Conservation (phyloP, 2,888 invertebrate genomes). For the Minunthozetes semirufus region DNA sequence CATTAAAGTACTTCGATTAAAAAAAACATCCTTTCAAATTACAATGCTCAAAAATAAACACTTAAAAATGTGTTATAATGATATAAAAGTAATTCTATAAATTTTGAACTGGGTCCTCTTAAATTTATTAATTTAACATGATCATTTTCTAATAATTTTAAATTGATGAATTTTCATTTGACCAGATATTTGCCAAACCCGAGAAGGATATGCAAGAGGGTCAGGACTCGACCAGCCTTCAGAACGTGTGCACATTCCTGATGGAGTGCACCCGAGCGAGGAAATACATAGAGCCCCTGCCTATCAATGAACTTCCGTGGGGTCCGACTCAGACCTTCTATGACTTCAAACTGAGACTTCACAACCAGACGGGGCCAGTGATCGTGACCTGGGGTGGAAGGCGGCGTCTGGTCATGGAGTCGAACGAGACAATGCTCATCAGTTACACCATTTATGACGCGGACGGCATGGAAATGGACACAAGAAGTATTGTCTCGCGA, state of each 20-base stretch:
- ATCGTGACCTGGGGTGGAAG: slow-evolving; percentile 45
- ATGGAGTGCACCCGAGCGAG: slow-evolving; percentile 44
- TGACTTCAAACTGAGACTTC: slow-evolving; percentile 44
- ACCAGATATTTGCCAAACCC: slow-evolving; percentile 45
- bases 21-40: too few relatives aligned
- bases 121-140: too few relatives aligned
- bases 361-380: slow-evolving; percentile 44
- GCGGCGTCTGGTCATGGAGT: slow-evolving; percentile 42
- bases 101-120: too few relatives aligned
- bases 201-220: slow-evolving; percentile 44
- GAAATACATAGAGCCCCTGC: slow-evolving; percentile 43
- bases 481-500: slow-evolving; percentile 39
- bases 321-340: slow-evolving; percentile 45
- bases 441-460: slow-evolving; percentile 42
- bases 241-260: slow-evolving; percentile 45
- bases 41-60: too few relatives aligned
- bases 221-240: slow-evolving; percentile 41
- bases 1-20: too few relatives aligned
- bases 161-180: too few relatives aligned
- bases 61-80: too few relatives aligned
- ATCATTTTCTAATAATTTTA: too few relatives aligned
- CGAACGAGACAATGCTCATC: slow-evolving; percentile 41
- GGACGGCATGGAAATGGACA: slow-evolving; percentile 43
- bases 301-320: slow-evolving; percentile 46
- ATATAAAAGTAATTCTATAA: too few relatives aligned